These are phyloP conservation scores for Poliocrania exsul DNA, from an alignment of 2,797 vertebrate species.

Conservation along the genomic window DNA sequence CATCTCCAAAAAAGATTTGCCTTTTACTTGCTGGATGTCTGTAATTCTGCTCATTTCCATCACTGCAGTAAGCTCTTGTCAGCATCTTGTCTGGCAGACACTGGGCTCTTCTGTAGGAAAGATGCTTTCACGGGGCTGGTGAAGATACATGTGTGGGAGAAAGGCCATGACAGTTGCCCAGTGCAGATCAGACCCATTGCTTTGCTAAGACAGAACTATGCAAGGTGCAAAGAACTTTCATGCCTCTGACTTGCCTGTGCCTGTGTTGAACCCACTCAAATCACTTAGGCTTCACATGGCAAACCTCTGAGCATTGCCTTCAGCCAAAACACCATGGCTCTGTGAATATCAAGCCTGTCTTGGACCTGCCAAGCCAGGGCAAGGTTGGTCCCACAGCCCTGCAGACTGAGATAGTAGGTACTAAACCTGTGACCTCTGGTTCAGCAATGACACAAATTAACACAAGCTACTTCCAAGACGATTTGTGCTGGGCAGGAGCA, in stretches of 20 bases:
- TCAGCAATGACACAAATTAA: neutral
- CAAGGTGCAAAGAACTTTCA: neutral
- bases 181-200: neutral
- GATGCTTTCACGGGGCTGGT: neutral
- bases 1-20: neutral
- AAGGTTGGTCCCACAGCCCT: neutral
- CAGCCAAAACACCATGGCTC: neutral
- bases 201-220: neutral
- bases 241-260: neutral
- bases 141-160: accelerated
- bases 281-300: accelerated
- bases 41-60: neutral
- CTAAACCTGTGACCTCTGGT: neutral
- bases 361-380: neutral
- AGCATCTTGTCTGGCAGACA: neutral
- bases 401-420: accelerated
- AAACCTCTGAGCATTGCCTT: neutral
- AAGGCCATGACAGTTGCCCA: neutral
- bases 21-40: neutral
- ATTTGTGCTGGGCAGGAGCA: neutral
- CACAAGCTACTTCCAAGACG: neutral
- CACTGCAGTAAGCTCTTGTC: neutral
- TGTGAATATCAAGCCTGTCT: neutral
- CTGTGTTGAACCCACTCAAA: accelerated
- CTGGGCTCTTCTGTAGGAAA: neutral